A percentile compares a stretch with the other conserved stretches of the same genome.
These are phyloP conservation scores for Spilogale gracilis DNA, from an alignment of 2,113 vertebrate species.

Conservation along the genomic window DNA sequence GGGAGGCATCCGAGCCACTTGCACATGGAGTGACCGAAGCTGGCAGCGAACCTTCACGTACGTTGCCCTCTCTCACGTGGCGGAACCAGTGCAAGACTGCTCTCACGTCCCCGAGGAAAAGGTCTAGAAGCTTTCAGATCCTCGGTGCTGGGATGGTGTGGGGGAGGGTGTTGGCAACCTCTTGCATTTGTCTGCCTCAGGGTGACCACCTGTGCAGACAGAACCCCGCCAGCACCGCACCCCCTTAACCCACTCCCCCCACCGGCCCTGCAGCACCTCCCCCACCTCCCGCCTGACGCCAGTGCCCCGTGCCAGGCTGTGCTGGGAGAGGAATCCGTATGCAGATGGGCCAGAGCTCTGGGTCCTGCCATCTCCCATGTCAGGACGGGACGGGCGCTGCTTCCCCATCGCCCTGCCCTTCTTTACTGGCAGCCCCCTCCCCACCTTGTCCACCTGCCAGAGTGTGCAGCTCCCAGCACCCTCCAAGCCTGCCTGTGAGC, in stretches of 20 bases:
- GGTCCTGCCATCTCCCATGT: not conserved
- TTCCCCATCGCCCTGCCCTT: too few species aligned
- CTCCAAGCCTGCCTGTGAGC: not conserved
- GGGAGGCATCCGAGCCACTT: not conserved
- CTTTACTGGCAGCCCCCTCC: not conserved
- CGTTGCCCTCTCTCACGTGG: not conserved
- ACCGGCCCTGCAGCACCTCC: not conserved
- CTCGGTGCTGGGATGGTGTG: not conserved
- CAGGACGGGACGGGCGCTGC: not conserved
- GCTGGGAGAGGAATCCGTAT: not conserved
- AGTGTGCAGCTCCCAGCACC: not conserved
- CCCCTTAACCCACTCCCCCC: too few species aligned
- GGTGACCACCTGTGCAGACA: slow-evolving; percentile 78
- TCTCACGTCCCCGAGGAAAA: not conserved
- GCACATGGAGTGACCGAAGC: too few species aligned
- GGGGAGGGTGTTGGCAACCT: slow-evolving; percentile 59
- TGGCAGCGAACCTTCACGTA: not conserved
- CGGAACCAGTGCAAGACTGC: not conserved
- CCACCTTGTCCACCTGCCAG: not conserved
- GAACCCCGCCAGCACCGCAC: not conserved
- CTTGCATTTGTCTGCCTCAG: slow-evolving; percentile 61
- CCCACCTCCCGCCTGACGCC: not conserved
- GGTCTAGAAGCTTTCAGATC: not conserved
- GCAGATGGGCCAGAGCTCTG: too few species aligned
- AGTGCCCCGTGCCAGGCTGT: not conserved